These are phyloP conservation scores for Epinotia nisella DNA, from an alignment of 2,888 invertebrate genomes.

Conservation along the genomic window DNA sequence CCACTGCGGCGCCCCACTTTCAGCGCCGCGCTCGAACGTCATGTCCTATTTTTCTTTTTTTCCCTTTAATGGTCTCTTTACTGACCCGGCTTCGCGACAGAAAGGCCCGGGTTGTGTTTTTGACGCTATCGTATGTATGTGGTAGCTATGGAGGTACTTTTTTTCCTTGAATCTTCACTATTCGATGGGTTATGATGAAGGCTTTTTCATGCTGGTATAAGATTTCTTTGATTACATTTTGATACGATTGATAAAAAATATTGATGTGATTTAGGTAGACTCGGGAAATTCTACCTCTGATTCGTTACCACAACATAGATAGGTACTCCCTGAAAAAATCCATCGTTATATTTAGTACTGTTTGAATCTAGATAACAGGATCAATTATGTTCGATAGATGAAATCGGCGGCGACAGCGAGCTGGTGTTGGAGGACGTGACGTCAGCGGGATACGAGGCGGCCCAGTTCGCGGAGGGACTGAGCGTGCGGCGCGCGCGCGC, in stretches of 20 bases:
- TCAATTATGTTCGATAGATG: conserved; percentile 64
- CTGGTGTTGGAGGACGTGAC: conserved; percentile 91
- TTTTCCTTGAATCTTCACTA: too few species aligned
- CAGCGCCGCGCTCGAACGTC: conserved; percentile 37
- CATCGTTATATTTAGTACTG: neutral
- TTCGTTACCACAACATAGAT: too few species aligned
- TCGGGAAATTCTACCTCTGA: too few species aligned
- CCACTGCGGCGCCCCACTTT: conserved; percentile 26
- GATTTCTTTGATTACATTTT: too few species aligned
- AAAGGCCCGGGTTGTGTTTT: neutral
- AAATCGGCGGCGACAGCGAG: conserved; percentile 83
- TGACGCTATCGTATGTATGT: too few species aligned
- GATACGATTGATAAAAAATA: too few species aligned
- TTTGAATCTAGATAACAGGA: neutral
- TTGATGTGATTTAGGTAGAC: too few species aligned
- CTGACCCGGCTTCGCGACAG: neutral
- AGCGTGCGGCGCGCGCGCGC: conserved; percentile 86
- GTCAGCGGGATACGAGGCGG: conserved; percentile 86
- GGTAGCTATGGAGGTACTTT: too few species aligned
- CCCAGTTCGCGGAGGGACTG: conserved; percentile 88
- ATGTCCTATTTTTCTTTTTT: conserved; percentile 52
- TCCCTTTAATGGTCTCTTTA: conserved; percentile 42
- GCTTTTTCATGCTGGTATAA: too few species aligned
- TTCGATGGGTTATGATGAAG: too few species aligned
- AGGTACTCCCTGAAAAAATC: too few species aligned